A percentile compares a stretch with the other conserved stretches of the same genome.
phyloP scores from a whole-genome alignment of 2,113 vertebrate genomes.

The Holacanthus passer region DNA sequence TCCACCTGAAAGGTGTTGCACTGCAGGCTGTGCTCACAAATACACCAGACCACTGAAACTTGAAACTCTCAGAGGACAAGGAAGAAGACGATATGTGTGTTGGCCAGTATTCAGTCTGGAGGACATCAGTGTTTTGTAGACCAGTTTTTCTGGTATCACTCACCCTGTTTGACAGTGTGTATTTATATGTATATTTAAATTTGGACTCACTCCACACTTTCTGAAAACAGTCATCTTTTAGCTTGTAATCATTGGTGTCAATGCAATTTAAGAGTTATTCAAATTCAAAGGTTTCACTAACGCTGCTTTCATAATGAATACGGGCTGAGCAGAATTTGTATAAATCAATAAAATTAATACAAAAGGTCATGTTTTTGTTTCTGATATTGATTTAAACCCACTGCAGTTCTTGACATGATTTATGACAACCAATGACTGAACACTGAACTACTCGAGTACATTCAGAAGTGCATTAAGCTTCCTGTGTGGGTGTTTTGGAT shows the following conservation, averaged over 20 bases:
- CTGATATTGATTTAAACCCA: conserved; percentile 8
- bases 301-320: background rate
- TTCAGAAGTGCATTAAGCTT: conserved; percentile 32
- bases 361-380: background rate
- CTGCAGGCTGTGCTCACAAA: conserved; percentile 1
- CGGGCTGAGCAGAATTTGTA: background rate
- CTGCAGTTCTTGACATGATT: background rate
- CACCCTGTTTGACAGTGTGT: background rate
- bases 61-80: background rate
- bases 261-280: background rate
- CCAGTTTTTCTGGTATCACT: conserved; percentile 15
- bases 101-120: conserved; percentile 24
- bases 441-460: conserved; percentile 1
- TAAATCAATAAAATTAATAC: background rate
- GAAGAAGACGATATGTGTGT: background rate
- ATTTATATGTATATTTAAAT: background rate
- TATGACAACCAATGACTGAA: conserved; percentile 1
- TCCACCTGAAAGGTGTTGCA: background rate
- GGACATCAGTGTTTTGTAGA: conserved; percentile 30
- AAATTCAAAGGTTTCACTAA: background rate
- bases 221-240: background rate
- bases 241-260: conserved; percentile 1
- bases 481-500: conserved; percentile 55
- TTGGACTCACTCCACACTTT: background rate
- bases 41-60: background rate